These are phyloP conservation scores for Acarapis woodi DNA, from an alignment of 1,140 invertebrate genomes.

Conservation along the genomic window DNA sequence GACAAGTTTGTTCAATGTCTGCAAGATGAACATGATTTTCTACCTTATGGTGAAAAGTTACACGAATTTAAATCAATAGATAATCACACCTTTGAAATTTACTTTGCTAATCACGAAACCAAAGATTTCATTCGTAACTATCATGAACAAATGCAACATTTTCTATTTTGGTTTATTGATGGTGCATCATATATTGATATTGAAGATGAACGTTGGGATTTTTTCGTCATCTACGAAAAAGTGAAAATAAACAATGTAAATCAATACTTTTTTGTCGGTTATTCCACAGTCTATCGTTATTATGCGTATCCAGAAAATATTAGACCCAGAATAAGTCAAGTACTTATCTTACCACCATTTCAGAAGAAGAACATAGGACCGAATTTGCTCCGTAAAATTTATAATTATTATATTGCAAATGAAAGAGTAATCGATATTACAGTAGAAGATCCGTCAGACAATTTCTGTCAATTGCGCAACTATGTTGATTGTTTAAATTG, in stretches of 20 bases:
- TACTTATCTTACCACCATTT: slow-evolving; percentile 62
- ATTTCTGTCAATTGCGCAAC: slow-evolving; percentile 58
- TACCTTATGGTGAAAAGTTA: too few relatives aligned
- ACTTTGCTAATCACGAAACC: slow-evolving; percentile 32
- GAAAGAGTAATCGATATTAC: slow-evolving; percentile 54
- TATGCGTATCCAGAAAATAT: slow-evolving; percentile 65
- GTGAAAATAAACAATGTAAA: neutral
- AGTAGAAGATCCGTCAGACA: slow-evolving; percentile 69
- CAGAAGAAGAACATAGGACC: slow-evolving; percentile 53
- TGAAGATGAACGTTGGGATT: slow-evolving; percentile 58
- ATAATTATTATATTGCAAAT: slow-evolving; percentile 34
- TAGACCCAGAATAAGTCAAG: slow-evolving; percentile 60
- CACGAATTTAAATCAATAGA: neutral
- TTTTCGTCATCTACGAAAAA: slow-evolving; percentile 13
- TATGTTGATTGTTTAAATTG: slow-evolving; percentile 56
- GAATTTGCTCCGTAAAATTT: slow-evolving; percentile 40
- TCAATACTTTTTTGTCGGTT: slow-evolving; percentile 47
- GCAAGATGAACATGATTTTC: too few relatives aligned
- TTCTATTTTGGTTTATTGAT: slow-evolving; percentile 82
- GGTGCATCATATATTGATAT: slow-evolving; percentile 59
- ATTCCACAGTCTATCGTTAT: slow-evolving; percentile 72
- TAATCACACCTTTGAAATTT: slow-evolving; percentile 40
- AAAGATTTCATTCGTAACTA: slow-evolving; percentile 44
- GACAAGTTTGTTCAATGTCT: too few relatives aligned
- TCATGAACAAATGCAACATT: slow-evolving; percentile 57